phyloP scores from a whole-genome alignment of 2,797 vertebrate species.

The Fringilla coelebs region DNA sequence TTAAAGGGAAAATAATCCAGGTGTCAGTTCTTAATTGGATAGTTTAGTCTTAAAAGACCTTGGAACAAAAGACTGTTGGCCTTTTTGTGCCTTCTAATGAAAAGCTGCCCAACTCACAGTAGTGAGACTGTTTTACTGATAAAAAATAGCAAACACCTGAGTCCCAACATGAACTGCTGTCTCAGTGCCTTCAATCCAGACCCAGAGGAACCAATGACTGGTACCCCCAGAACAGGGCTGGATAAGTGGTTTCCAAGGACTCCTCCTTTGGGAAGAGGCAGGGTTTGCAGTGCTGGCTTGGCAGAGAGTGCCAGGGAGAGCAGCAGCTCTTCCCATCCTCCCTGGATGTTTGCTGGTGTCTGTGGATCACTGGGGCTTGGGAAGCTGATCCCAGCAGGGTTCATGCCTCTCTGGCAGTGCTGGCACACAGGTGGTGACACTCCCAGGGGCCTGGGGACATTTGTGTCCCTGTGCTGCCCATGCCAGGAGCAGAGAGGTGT shows the following conservation, averaged over 20 bases:
- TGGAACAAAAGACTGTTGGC: no score
- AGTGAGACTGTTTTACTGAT: no score
- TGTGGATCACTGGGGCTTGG: fast-evolving
- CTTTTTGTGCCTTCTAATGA: no score
- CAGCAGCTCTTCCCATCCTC: background rate
- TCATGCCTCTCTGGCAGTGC: background rate
- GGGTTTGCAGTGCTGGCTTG: background rate
- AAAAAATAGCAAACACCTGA: no score
- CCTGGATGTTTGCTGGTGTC: background rate
- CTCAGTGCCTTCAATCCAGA: no score
- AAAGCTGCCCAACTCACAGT: no score
- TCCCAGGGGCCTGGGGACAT: background rate
- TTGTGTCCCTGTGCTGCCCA: background rate
- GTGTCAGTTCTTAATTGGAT: no score
- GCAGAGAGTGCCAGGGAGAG: background rate
- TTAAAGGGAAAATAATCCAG: no score
- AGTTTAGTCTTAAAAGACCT: no score
- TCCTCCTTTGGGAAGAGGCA: background rate
- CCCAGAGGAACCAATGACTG: no score
- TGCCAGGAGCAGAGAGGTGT: background rate
- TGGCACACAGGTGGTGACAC: background rate
- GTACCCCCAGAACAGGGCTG: background rate
- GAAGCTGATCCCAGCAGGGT: background rate
- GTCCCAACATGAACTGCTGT: no score
- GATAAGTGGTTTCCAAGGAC: background rate